Evolutionary conservation across 2,888 invertebrate species (phyloP), one percentile per base, ranked within the genome.

Genomic region (Dolichomitus sp.): DNA sequence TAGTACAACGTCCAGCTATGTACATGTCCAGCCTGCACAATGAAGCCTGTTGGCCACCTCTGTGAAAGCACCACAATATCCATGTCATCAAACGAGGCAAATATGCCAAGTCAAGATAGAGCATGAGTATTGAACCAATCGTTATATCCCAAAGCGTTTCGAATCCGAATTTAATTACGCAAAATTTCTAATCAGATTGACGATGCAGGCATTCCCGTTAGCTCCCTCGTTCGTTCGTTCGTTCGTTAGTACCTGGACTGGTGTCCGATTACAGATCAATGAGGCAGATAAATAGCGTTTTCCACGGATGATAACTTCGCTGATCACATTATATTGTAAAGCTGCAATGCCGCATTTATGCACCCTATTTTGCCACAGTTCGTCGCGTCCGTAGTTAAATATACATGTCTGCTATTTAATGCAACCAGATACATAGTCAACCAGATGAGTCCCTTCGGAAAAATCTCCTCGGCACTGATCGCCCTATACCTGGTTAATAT

Each of bases 151-250:
- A 42, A 23, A 33, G 17, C 45, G 19, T 14, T 73, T 40, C 54
- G 48, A 83, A 48, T 76, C 54, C 63, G 76, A n/a, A 83, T 83
- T 83, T 80, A 76, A 83, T 83, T 80, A 76, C 80, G 57, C 30
- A 54, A 80, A 70, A 61, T 82, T 74, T 75, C 61, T 75, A 76
- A 76, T 76, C 61, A 63, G 59, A 72, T 72, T 61, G 61, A 61
- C 82, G 79, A 79, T 61, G 40, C 52, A 54, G 52, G 14, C 48
- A 70, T 30, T 57, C 45, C 11, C 33, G 11, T 17, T 33, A 33
- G 4, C 33, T 33, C 33, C 48, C 45, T 33, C 5, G n/a, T 37
- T 33, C n/a, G 19, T 45, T 50, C 50, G 50, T 52, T 45, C 69
- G 69, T 42, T 79, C 70, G 74, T 75, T 66, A 27, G 45, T 69